Conservation (phyloP, 2,113 vertebrate species). For the Pseudorasbora parva region DNA sequence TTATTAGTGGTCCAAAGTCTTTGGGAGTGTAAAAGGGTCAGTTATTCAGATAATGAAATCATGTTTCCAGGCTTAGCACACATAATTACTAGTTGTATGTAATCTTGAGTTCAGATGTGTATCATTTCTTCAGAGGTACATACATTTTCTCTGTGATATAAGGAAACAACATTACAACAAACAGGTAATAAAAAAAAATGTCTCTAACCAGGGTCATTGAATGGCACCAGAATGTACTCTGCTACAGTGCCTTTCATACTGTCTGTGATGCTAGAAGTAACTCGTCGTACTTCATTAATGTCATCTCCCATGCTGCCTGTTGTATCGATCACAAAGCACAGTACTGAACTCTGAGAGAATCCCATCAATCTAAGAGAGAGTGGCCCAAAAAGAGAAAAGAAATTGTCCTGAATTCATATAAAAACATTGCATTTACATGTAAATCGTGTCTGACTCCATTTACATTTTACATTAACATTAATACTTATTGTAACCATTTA, state of each 20-base stretch:
- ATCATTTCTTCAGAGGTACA: background rate
- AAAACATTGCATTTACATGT: background rate
- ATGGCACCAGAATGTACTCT: slow-evolving; percentile 68
- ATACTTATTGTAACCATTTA: too few species aligned
- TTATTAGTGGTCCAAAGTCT: slow-evolving; percentile 69
- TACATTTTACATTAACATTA: too few species aligned
- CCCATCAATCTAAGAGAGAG: slow-evolving; percentile 65
- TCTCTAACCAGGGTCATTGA: slow-evolving; percentile 69
- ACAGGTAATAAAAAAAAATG: background rate
- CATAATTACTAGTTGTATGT: background rate
- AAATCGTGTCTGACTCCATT: too few species aligned
- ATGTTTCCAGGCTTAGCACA: background rate
- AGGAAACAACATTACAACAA: too few species aligned
- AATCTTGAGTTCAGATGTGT: background rate
- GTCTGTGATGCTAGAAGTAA: slow-evolving; percentile 60
- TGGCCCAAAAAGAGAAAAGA: background rate
- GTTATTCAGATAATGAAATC: background rate
- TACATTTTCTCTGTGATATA: background rate
- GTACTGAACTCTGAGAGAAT: slow-evolving; percentile 63
- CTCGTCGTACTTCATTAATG: slow-evolving; percentile 55
- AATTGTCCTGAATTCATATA: background rate
- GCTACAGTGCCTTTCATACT: slow-evolving; percentile 53
- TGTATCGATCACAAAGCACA: slow-evolving; percentile 72
- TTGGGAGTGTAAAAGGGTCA: background rate
- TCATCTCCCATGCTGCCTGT: slow-evolving; percentile 69